phyloP scores from a whole-genome alignment of 2,797 vertebrate species.

The Prionace glauca region DNA sequence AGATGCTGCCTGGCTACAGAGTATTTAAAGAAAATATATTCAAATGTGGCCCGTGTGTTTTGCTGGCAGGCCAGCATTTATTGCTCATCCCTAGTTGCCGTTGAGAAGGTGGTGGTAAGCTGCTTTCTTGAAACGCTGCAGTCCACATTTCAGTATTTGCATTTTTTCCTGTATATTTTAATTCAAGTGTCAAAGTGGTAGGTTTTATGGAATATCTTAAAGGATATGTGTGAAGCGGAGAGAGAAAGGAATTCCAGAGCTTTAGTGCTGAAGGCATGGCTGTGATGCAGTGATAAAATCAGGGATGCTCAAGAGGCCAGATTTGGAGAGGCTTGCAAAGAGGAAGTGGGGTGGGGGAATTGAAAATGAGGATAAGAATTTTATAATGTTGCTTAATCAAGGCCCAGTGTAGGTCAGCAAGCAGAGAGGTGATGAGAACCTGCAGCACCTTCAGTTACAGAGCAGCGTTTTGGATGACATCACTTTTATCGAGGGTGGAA shows the following conservation, averaged over 20 bases:
- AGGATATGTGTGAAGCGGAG: not conserved
- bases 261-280: not conserved
- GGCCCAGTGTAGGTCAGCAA: too few relatives aligned
- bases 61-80: too few relatives aligned
- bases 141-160: too few relatives aligned
- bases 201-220: not conserved
- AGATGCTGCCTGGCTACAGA: too few relatives aligned
- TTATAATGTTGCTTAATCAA: not conserved
- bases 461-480: not conserved
- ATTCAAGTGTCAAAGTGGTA: not conserved
- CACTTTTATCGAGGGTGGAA: not conserved
- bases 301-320: not conserved
- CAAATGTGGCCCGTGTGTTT: too few relatives aligned
- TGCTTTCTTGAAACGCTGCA: too few relatives aligned
- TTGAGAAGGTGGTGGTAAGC: too few relatives aligned
- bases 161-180: too few relatives aligned
- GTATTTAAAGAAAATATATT: too few relatives aligned
- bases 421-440: not conserved
- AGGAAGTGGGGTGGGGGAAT: not conserved
- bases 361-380: not conserved
- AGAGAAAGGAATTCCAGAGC: not conserved
- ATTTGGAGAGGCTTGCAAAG: not conserved
- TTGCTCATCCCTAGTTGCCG: too few relatives aligned
- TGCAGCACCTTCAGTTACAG: not conserved
- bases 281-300: not conserved